phyloP scores from a whole-genome alignment of 2,113 vertebrate species.

The Narcine bancroftii region DNA sequence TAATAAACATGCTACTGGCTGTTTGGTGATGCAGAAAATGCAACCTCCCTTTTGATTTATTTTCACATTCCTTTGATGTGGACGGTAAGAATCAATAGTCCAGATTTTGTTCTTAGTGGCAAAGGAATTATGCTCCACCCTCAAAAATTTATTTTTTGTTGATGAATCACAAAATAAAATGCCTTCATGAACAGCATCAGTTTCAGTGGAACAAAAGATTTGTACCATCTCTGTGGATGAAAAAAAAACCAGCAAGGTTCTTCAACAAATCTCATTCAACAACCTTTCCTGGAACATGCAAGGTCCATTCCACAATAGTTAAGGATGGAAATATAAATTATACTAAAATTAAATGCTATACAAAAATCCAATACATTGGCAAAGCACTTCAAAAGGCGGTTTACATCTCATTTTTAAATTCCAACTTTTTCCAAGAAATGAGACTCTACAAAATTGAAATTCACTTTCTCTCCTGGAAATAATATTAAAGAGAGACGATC shows the following conservation, averaged over 20 bases:
- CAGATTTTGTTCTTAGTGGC: neutral
- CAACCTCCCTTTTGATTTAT: neutral
- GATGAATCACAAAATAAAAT: neutral
- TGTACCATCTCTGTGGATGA: neutral
- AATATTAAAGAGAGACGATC: neutral
- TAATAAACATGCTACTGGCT: neutral
- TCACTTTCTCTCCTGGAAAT: neutral
- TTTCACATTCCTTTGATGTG: constrained; percentile 3
- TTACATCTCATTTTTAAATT: neutral
- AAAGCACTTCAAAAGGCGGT: neutral
- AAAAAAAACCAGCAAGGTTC: neutral
- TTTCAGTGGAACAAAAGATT: neutral
- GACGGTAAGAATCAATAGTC: constrained; percentile 1
- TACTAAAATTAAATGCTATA: neutral
- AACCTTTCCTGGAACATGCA: neutral
- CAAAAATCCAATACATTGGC: neutral
- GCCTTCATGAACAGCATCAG: too few species aligned
- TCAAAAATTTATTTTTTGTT: neutral
- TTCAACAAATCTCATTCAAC: neutral
- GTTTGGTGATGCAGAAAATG: constrained; percentile 19
- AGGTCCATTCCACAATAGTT: too few species aligned
- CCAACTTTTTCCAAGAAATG: neutral
- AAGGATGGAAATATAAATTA: neutral
- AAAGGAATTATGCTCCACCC: neutral
- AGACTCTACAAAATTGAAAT: neutral